Base-by-base conservation (phyloP, 2,113 vertebrate species). In the Phoenicopterus ruber region DNA sequence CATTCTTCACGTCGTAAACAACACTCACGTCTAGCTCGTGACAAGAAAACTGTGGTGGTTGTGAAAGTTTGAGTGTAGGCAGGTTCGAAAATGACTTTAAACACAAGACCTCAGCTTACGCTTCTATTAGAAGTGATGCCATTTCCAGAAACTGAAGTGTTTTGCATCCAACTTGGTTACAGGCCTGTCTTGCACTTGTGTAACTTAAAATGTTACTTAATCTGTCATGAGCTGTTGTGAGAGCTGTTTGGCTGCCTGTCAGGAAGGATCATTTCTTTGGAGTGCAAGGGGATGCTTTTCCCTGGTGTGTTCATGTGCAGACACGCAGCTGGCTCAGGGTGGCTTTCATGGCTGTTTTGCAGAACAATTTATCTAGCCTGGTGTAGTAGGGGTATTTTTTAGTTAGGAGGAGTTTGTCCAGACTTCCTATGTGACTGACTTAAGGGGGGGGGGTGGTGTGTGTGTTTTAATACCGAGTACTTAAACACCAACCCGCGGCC, bases 11-110 rank as follows among this genome's bases (percentile, higher is more conserved):
- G 1, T 26, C 67, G 46, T 13, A 28, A 44, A 6, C 74, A 26
- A 0, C 9, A 2, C 20, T 57, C 3, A 1, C 11, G 31, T 17
- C 40, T 28, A 9, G 18, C 66, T 62, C 1, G 1, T n/a, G 38
- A 26, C 24, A 20, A n/a, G 21, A 24, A 24, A 67, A 10, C 47
- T 3, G 0, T 11, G 59, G 59, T 22, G 22, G 1, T 11, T 0
- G 1, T 25, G 78, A 40, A 25, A 34, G 34, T 50, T 32, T 17
- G 18, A 52, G 40, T 0, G 32, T 11, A 29, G 50, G 24, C 34
- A 36, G n/a, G 26, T 55, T 17, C 13, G 44, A 46, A 42, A 32
- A 21, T 0, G 0, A 0, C 42, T 54, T 20, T 7, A 28, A n/a
- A 38, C 13, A 4, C 52, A 3, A 40, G 13, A 9, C 42, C 32